These are phyloP conservation scores for Cataglyphis albicans DNA, from an alignment of 2,888 invertebrate species.

Conservation along the genomic window DNA sequence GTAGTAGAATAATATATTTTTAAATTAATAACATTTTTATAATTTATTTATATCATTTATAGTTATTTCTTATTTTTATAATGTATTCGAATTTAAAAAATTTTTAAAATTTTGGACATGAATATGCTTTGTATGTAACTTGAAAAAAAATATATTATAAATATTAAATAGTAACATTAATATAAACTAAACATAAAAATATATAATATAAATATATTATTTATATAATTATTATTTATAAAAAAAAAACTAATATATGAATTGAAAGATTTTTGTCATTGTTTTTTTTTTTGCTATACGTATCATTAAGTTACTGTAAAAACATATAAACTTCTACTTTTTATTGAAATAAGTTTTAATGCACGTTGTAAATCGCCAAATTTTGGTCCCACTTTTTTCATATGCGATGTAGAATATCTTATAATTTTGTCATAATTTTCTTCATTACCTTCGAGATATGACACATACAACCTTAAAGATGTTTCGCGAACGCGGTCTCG, in stretches of 20 bases:
- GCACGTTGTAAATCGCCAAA: no score
- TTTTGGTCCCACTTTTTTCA: no score
- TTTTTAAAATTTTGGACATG: neutral
- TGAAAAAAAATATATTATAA: neutral
- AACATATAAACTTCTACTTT: neutral
- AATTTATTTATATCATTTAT: neutral
- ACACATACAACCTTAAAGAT: neutral
- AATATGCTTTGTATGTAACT: neutral
- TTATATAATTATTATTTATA: neutral
- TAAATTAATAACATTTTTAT: neutral
- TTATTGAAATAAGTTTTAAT: no score
- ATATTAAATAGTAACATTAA: neutral
- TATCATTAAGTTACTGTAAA: neutral
- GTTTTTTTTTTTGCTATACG: neutral
- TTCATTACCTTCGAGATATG: neutral
- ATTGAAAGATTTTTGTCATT: neutral
- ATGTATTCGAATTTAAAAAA: neutral
- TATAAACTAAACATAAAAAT: neutral
- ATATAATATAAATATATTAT: neutral
- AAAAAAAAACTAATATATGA: neutral
- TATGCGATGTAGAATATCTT: neutral
- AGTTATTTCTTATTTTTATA: neutral
- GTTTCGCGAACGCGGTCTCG: slow-evolving; percentile 35
- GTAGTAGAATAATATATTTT: no score
- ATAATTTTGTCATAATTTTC: neutral